These are phyloP conservation scores for Bombus superbus DNA, from an alignment of 1,140 invertebrate species.

Conservation along the genomic window DNA sequence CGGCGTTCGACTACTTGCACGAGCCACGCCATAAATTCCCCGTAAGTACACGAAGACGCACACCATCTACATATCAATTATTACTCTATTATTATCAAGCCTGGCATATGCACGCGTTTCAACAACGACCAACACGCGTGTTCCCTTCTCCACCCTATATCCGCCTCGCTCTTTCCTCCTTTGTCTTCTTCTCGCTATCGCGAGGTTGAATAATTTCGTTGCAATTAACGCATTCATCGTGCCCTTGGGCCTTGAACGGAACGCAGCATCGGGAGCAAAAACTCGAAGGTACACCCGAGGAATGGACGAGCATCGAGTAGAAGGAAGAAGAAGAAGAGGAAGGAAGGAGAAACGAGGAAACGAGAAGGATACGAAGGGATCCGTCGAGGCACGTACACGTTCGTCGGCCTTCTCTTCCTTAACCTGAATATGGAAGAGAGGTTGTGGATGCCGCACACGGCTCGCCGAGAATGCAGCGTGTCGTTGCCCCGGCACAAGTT, in stretches of 20 bases:
- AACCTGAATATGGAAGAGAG: conserved; percentile 34
- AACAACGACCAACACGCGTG: neutral
- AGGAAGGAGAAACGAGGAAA: neutral
- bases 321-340: neutral
- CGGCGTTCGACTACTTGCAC: no score
- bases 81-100: no score
- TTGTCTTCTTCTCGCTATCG: neutral
- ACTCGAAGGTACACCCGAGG: neutral
- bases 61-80: neutral
- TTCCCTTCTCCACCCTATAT: no score
- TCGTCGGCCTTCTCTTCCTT: conserved; percentile 25
- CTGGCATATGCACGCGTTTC: neutral
- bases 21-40: neutral
- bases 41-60: neutral
- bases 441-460: neutral
- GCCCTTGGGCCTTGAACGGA: conserved; percentile 26
- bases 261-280: neutral
- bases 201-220: conserved; percentile 56
- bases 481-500: neutral
- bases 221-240: conserved; percentile 53
- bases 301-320: neutral
- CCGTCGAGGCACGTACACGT: conserved; percentile 34
- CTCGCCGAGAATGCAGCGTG: neutral
- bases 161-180: neutral
- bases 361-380: neutral